These are phyloP conservation scores for Esperia sulphurella DNA, from an alignment of 2,888 invertebrate genomes.

Conservation along the genomic window DNA sequence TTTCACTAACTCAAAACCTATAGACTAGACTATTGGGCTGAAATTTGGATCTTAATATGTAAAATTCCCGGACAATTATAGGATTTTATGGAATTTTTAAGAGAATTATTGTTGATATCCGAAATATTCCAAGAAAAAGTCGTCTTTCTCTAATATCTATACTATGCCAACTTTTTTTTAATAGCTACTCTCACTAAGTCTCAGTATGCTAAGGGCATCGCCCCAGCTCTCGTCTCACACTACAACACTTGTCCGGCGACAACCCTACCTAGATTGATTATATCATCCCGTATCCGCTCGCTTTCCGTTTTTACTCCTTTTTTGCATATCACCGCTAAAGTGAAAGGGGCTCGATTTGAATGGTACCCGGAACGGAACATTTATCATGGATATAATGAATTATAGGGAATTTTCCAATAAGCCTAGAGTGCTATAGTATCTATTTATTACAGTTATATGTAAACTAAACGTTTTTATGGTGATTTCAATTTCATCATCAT, in stretches of 20 bases:
- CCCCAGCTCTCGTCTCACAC: constrained; percentile 33
- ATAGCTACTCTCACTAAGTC: neutral
- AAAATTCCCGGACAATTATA: too few species aligned
- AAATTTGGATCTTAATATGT: too few species aligned
- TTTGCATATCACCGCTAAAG: constrained; percentile 75
- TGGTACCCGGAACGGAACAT: constrained; percentile 64
- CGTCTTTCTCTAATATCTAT: too few species aligned
- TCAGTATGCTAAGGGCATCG: constrained; percentile 19
- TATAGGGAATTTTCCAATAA: constrained; percentile 71
- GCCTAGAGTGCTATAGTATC: constrained; percentile 20
- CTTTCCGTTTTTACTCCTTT: constrained; percentile 63
- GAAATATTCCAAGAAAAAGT: too few species aligned
- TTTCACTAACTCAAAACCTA: too few species aligned
- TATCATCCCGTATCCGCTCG: constrained; percentile 64
- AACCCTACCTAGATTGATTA: constrained; percentile 70
- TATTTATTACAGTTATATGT: too few species aligned
- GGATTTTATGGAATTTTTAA: too few species aligned
- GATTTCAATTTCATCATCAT: too few species aligned
- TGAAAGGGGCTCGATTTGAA: constrained; percentile 72
- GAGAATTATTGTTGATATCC: too few species aligned
- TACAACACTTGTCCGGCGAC: constrained; percentile 55
- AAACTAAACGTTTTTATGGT: too few species aligned
- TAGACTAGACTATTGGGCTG: too few species aligned
- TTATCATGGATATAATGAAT: constrained; percentile 76
- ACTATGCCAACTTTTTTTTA: too few species aligned